phyloP scores from a whole-genome alignment of 35 echinoderm and acorn worm species.

The Heliocidaris erythrogramma region DNA sequence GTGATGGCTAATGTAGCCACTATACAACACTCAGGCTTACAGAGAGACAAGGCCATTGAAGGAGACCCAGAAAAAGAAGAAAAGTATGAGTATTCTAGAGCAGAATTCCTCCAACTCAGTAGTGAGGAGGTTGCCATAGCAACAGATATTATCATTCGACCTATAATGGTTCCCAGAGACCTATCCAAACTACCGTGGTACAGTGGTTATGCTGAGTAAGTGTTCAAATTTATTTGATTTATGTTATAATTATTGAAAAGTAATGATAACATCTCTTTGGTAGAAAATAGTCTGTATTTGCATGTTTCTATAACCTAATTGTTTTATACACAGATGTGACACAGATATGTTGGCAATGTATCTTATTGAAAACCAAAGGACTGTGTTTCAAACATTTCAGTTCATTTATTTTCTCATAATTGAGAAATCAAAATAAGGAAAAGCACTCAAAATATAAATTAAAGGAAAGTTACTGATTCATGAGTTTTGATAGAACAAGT shows the following conservation, averaged over 20 bases:
- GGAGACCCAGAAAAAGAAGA: constrained; percentile 45
- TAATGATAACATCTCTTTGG: too few relatives aligned
- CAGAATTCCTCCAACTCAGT: constrained; percentile 85
- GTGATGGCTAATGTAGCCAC: constrained; percentile 70
- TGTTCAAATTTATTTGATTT: background rate
- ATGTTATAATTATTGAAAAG: background rate
- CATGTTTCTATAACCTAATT: too few relatives aligned
- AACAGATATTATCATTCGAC: constrained; percentile 85
- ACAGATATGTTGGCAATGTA: too few relatives aligned
- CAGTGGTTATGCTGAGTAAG: constrained; percentile 99
- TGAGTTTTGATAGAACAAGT: too few relatives aligned
- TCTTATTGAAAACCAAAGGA: too few relatives aligned
- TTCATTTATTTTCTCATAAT: too few relatives aligned
- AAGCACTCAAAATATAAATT: too few relatives aligned
- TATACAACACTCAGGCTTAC: constrained; percentile 54
- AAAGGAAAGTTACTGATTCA: too few relatives aligned
- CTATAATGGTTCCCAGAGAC: constrained; percentile 93
- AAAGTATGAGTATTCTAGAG: constrained; percentile 80
- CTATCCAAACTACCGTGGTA: constrained; percentile 93
- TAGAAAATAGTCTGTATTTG: too few relatives aligned
- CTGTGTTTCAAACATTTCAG: too few relatives aligned
- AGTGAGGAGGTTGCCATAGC: constrained; percentile 91
- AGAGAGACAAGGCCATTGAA: constrained; percentile 43
- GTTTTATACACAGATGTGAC: too few relatives aligned
- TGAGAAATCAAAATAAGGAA: too few relatives aligned